Evolutionary conservation across 2,888 invertebrate genomes (phyloP).

Genomic region (Coelopa pilipes): DNA sequence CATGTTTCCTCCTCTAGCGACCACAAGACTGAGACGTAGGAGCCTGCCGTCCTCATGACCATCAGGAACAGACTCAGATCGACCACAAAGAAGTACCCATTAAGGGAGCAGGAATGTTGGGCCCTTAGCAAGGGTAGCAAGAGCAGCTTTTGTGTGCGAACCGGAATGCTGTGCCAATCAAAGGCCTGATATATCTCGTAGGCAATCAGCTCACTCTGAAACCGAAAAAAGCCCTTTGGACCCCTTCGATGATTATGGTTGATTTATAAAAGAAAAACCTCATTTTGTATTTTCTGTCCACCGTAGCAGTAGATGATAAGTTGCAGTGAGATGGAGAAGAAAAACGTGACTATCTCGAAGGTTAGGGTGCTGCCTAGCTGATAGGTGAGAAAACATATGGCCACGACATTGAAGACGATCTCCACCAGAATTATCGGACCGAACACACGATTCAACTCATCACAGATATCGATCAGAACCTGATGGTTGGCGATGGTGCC

Average conservation of each 20-base stretch:
- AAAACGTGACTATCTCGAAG: constrained; percentile 35
- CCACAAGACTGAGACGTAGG: background rate
- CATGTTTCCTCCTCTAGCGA: no score
- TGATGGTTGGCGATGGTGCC: constrained; percentile 39
- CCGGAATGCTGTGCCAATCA: constrained; percentile 41
- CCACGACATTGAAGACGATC: constrained; percentile 38
- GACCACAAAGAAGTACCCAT: constrained; percentile 16
- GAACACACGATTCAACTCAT: constrained; percentile 38
- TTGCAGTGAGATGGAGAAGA: constrained; percentile 39
- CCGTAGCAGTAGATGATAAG: constrained; percentile 44
- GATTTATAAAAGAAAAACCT: constrained; percentile 28
- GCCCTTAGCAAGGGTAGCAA: constrained; percentile 40
- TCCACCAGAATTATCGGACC: constrained; percentile 41
- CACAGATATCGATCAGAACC: constrained; percentile 26
- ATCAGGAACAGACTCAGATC: constrained; percentile 22
- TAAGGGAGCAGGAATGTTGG: constrained; percentile 18
- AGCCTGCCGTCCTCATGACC: background rate
- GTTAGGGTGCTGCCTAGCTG: constrained; percentile 37
- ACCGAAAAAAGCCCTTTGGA: background rate
- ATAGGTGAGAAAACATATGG: constrained; percentile 42
- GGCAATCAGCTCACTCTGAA: constrained; percentile 35
- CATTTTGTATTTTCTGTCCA: constrained; percentile 43
- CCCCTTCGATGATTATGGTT: background rate
- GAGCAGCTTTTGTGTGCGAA: constrained; percentile 35
- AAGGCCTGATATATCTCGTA: constrained; percentile 39